A percentile compares a stretch with the other conserved stretches of the same genome.
These are phyloP conservation scores for Dryobota labecula DNA, from an alignment of 2,888 invertebrate species.

Conservation along the genomic window DNA sequence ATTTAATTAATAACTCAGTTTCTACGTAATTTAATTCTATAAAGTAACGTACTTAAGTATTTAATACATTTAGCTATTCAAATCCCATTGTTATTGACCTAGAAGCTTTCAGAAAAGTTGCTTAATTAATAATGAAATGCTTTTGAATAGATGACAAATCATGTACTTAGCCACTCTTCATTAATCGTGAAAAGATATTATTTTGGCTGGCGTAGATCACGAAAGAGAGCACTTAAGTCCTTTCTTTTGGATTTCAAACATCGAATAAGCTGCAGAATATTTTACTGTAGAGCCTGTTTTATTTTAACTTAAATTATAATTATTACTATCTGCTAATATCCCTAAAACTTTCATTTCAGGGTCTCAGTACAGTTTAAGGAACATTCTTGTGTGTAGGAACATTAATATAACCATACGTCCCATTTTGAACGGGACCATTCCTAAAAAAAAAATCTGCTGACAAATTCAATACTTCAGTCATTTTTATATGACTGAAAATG, in stretches of 20 bases:
- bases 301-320: not conserved
- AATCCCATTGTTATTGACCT: slow-evolving; percentile 57
- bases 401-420: too few species aligned
- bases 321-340: not conserved
- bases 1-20: slow-evolving; percentile 32
- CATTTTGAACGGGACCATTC: too few species aligned
- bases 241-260: slow-evolving; percentile 15
- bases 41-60: slow-evolving; percentile 44
- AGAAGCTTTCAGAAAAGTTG: slow-evolving; percentile 47
- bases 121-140: slow-evolving; percentile 48
- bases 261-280: not conserved
- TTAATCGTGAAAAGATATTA: slow-evolving; percentile 34
- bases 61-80: slow-evolving; percentile 41
- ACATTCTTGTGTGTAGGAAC: not conserved
- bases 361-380: not conserved
- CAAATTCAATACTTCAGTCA: too few species aligned
- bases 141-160: slow-evolving; percentile 55
- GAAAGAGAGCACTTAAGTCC: not conserved
- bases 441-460: too few species aligned
- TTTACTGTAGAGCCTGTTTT: not conserved
- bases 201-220: slow-evolving; percentile 4
- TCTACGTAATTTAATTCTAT: slow-evolving; percentile 54
- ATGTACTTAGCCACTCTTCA: slow-evolving; percentile 30
- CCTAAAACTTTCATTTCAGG: not conserved
- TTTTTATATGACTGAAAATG: too few species aligned